phyloP scores from a whole-genome alignment of 2,888 invertebrate species.

The Temnothorax ravouxi region DNA sequence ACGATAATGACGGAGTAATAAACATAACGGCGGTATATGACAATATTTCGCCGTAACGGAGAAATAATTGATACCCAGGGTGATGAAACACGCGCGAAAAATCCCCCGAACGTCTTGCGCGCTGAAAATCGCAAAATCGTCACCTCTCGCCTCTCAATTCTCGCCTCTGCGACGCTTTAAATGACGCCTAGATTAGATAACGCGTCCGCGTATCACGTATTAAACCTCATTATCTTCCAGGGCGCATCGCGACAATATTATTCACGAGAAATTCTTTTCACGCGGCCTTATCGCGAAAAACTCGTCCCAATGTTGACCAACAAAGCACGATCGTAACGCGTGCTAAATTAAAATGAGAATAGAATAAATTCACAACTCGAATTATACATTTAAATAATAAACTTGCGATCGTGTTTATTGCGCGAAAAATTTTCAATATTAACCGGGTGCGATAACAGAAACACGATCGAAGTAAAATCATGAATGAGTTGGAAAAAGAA shows the following conservation, averaged over 20 bases:
- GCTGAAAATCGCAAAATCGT: conserved; percentile 17
- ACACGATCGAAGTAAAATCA: not conserved
- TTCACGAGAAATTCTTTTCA: conserved; percentile 36
- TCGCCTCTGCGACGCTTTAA: conserved; percentile 36
- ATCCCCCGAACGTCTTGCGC: not conserved
- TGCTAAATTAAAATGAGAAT: conserved; percentile 23
- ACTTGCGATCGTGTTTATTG: not conserved
- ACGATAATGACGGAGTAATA: conserved; percentile 12
- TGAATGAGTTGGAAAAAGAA: not conserved
- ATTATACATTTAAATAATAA: not conserved
- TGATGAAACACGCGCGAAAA: not conserved
- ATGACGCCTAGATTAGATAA: conserved; percentile 64
- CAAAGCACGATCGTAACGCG: conserved; percentile 29
- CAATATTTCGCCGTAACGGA: not conserved
- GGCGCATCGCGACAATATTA: conserved; percentile 20
- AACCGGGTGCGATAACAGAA: not conserved
- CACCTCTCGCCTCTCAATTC: not conserved
- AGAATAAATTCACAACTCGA: not conserved
- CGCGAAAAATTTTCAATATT: not conserved
- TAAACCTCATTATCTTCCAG: conserved; percentile 41
- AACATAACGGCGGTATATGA: not conserved
- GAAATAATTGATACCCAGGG: conserved; percentile 5
- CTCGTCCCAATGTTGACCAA: conserved; percentile 27
- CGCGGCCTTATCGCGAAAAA: conserved; percentile 13
- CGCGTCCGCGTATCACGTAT: conserved; percentile 46